A percentile compares a stretch with the other conserved stretches of the same genome.
Evolutionary conservation across 2,797 vertebrate genomes (phyloP).

Genomic region (Paramormyrops hopkinsi): DNA sequence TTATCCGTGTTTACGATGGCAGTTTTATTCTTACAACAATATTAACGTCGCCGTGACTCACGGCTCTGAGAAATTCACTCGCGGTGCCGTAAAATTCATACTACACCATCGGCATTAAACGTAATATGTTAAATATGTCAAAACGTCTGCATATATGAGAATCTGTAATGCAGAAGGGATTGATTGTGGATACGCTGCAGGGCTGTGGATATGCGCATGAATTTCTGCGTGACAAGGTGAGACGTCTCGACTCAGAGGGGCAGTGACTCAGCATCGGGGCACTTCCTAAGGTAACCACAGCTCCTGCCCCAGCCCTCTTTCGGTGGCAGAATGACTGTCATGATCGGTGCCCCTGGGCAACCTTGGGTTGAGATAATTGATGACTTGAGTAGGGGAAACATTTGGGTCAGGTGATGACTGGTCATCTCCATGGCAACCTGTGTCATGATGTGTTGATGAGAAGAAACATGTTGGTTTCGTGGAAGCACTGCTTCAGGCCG

Average conservation of each 20-base stretch:
- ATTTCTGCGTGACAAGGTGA: background rate
- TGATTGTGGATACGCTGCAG: background rate
- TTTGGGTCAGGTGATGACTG: background rate
- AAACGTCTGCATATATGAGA: background rate
- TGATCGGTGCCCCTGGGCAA: background rate
- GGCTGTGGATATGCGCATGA: background rate
- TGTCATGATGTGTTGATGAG: background rate
- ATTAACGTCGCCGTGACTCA: background rate
- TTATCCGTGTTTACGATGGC: background rate
- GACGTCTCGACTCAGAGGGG: background rate
- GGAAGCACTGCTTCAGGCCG: background rate
- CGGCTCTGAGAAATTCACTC: background rate
- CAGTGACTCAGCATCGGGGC: background rate
- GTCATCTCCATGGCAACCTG: background rate
- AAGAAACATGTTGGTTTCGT: background rate
- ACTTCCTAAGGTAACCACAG: background rate
- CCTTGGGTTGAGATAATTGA: background rate
- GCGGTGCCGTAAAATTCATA: background rate
- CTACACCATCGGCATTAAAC: background rate
- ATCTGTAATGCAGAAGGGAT: background rate
- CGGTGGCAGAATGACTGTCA: background rate
- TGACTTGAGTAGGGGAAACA: background rate
- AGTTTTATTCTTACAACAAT: background rate
- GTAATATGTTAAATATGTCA: background rate
- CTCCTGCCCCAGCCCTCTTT: background rate